Evolutionary conservation across 2,888 invertebrate species (phyloP).

Genomic region (Clitarchus hookeri): DNA sequence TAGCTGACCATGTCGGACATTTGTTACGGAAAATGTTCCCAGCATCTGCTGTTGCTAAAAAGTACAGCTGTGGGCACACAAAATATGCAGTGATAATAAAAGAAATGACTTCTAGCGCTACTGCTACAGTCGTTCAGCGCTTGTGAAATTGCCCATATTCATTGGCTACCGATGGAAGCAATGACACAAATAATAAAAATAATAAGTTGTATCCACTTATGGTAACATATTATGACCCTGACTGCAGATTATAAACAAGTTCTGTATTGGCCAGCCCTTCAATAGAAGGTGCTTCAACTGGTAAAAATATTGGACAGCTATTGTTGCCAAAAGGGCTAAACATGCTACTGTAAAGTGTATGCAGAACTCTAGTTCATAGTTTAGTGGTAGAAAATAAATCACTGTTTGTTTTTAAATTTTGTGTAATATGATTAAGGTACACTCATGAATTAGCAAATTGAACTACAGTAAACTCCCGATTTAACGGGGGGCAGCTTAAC

Average conservation of each 20-base stretch:
- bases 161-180: background rate
- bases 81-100: background rate
- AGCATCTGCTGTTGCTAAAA: background rate
- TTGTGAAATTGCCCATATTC: background rate
- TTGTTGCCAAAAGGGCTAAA: background rate
- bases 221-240: background rate
- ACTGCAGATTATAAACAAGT: background rate
- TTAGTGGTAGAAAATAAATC: background rate
- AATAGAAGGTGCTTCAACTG: background rate
- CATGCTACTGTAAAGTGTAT: background rate
- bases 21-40: background rate
- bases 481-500: too few species aligned
- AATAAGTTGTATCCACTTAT: background rate
- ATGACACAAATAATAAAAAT: background rate
- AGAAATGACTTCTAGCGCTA: background rate
- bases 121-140: background rate
- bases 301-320: background rate
- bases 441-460: background rate
- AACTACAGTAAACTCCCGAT: too few species aligned
- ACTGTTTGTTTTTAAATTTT: background rate
- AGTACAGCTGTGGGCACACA: slow-evolving; percentile 6
- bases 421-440: background rate
- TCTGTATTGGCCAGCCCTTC: background rate
- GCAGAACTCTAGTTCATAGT: background rate
- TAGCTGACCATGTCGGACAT: background rate